Percentiles rank a stretch among this genome's conserved stretches.
phyloP scores from a whole-genome alignment of 2,888 invertebrate genomes.

The Hemithea aestivaria region DNA sequence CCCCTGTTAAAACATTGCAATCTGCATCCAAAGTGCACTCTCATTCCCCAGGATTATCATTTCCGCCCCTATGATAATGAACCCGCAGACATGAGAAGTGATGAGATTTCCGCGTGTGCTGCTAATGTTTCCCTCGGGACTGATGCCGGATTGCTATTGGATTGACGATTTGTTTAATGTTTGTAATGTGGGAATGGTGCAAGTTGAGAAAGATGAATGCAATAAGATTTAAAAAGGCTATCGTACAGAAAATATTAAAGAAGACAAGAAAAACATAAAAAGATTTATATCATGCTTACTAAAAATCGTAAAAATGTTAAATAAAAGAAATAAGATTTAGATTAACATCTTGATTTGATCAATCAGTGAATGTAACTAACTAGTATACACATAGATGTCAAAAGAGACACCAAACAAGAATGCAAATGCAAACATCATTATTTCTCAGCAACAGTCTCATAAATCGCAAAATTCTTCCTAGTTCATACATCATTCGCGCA shows the following conservation, averaged over 20 bases:
- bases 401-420: constrained; percentile 18
- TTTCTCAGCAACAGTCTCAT: constrained; percentile 24
- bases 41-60: constrained; percentile 15
- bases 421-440: constrained; percentile 25
- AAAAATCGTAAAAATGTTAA: no score
- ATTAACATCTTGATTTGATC: no score
- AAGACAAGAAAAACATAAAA: constrained; percentile 1
- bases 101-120: constrained; percentile 32
- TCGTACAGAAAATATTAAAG: no score
- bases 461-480: constrained; percentile 25
- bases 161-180: constrained; percentile 13
- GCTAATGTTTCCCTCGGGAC: constrained; percentile 19
- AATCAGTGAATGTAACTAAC: no score
- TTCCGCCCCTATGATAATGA: constrained; percentile 29
- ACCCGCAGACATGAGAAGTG: constrained; percentile 36
- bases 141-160: constrained; percentile 20
- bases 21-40: constrained; percentile 15
- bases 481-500: constrained; percentile 22
- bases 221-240: no score
- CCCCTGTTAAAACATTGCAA: constrained; percentile 13
- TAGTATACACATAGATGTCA: no score
- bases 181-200: constrained; percentile 3
- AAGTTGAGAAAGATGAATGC: no score
- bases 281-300: no score
- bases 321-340: no score